Percentiles rank a stretch among this genome's conserved stretches.
Conservation (phyloP, 2,113 vertebrate genomes). For the Labrus mixtus region DNA sequence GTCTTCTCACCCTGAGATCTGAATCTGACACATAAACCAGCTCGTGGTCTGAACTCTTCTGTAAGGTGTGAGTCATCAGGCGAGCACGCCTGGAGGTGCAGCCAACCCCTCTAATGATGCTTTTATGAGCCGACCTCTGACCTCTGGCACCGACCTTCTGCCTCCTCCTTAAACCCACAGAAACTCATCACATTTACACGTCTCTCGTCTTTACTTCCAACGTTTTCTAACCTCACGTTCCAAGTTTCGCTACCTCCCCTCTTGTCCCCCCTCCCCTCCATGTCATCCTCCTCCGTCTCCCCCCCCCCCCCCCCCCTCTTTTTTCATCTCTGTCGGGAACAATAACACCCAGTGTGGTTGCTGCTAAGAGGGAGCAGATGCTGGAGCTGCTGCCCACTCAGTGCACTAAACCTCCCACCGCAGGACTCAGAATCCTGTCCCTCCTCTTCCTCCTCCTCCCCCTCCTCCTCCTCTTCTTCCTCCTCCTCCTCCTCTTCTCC, state of each 20-base stretch:
- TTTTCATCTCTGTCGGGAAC: slow-evolving; percentile 75
- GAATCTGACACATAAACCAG: no score
- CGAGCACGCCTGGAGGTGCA: slow-evolving; percentile 54
- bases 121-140: slow-evolving; percentile 44
- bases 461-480: no score
- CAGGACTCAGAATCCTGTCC: slow-evolving; percentile 68
- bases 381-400: slow-evolving; percentile 78
- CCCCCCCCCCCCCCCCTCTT: slow-evolving; percentile 11
- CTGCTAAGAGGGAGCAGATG: slow-evolving; percentile 84
- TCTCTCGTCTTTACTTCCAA: slow-evolving; percentile 26
- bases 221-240: slow-evolving; percentile 13
- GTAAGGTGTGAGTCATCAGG: slow-evolving; percentile 58
- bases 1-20: no score
- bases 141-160: not conserved
- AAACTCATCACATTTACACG: slow-evolving; percentile 26
- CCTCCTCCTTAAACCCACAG: slow-evolving; percentile 3
- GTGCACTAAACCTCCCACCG: slow-evolving; percentile 76
- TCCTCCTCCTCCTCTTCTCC: slow-evolving; percentile 38
- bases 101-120: slow-evolving; percentile 59
- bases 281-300: not conserved
- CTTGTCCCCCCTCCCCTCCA: no score
- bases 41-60: not conserved
- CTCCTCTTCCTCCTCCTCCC: no score
- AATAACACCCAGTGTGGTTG: slow-evolving; percentile 84
- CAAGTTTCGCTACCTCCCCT: slow-evolving; percentile 25